Conservation (phyloP, 2,888 invertebrate species). For the Rotaria macrura region DNA sequence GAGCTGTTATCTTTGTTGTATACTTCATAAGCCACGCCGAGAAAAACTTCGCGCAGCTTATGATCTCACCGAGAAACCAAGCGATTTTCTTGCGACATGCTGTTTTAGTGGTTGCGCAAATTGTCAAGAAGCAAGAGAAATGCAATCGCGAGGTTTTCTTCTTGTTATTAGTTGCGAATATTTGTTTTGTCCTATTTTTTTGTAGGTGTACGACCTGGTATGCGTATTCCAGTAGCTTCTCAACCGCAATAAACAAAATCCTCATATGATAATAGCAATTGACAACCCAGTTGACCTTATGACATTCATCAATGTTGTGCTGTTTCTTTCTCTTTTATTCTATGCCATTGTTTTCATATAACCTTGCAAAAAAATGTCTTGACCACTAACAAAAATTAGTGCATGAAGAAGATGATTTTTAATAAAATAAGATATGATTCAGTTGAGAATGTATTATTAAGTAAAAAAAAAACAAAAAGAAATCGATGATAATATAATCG, state of each 20-base stretch:
- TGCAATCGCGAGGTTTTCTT: not conserved
- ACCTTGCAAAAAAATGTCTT: no score
- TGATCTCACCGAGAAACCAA: not conserved
- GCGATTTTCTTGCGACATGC: not conserved
- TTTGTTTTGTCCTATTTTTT: not conserved
- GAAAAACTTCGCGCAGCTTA: not conserved
- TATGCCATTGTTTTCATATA: no score
- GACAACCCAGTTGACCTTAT: not conserved
- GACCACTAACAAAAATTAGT: no score
- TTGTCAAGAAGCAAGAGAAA: constrained; percentile 14
- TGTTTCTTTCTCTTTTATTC: not conserved
- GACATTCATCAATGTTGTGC: not conserved
- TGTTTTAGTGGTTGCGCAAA: not conserved
- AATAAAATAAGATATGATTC: no score
- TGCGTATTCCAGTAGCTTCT: not conserved
- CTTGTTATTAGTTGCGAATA: not conserved
- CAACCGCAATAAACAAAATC: not conserved
- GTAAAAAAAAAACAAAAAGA: no score
- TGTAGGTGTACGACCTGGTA: not conserved
- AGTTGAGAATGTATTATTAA: no score
- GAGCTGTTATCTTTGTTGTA: not conserved
- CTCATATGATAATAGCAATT: not conserved
- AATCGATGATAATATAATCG: no score
- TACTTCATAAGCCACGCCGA: not conserved
- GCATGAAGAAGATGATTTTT: no score